These are phyloP conservation scores for Pampus argenteus DNA, from an alignment of 2,797 vertebrate genomes.

Conservation along the genomic window DNA sequence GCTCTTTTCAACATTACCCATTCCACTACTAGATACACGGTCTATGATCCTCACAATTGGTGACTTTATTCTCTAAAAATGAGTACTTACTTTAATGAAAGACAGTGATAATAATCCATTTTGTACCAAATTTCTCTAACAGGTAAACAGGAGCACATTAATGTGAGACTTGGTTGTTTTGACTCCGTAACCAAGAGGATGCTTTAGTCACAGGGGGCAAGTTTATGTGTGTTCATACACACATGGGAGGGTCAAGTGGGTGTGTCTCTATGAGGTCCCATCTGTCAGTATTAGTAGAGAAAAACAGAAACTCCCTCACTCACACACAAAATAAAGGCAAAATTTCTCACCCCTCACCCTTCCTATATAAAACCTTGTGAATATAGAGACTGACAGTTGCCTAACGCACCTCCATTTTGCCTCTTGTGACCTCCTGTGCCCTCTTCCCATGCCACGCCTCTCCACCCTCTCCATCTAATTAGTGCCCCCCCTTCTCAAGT, in stretches of 20 bases:
- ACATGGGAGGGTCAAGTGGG: slow-evolving; percentile 45
- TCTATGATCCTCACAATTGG: neutral
- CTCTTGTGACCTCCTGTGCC: slow-evolving; percentile 65
- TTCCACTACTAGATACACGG: too few species aligned
- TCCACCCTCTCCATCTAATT: slow-evolving; percentile 50
- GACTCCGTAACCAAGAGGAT: neutral
- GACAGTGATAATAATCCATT: neutral
- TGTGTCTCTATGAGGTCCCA: slow-evolving; percentile 54
- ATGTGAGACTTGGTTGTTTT: slow-evolving; percentile 13
- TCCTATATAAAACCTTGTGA: slow-evolving; percentile 76
- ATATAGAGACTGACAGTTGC: slow-evolving; percentile 83
- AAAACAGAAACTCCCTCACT: slow-evolving; percentile 44
- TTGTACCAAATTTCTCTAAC: too few species aligned
- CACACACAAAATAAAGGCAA: slow-evolving; percentile 46
- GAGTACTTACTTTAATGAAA: neutral
- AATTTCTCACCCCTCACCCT: slow-evolving; percentile 78
- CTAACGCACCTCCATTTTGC: slow-evolving; percentile 64
- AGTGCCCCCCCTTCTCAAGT: slow-evolving; percentile 16
- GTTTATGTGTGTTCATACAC: slow-evolving; percentile 28
- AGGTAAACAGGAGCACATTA: neutral
- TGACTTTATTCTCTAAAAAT: neutral
- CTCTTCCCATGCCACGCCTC: slow-evolving; percentile 51
- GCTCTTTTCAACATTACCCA: neutral
- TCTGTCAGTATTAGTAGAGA: slow-evolving; percentile 61
- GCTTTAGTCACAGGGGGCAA: slow-evolving; percentile 6